These are phyloP conservation scores for Onchidella celtica DNA, from an alignment of 2,888 invertebrate species.

Conservation along the genomic window DNA sequence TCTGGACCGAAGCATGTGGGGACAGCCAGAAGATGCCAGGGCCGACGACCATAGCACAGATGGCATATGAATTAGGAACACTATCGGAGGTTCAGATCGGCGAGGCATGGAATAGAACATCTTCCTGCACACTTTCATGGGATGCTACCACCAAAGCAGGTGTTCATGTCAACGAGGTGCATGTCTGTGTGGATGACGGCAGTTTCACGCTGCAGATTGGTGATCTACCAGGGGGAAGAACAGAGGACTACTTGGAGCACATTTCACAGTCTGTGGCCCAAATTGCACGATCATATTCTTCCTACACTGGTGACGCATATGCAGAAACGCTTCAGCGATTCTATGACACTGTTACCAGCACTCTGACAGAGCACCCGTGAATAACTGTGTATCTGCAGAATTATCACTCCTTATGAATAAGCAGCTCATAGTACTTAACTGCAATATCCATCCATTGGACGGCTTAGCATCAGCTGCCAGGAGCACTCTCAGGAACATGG, in stretches of 20 bases:
- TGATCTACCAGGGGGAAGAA: neutral
- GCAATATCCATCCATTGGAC: neutral
- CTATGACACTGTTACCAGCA: neutral
- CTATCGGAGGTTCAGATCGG: neutral
- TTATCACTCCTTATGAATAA: neutral
- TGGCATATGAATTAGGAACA: neutral
- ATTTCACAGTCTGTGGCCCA: neutral
- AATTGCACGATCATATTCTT: neutral
- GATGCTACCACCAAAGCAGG: constrained; percentile 12
- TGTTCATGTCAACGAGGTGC: neutral
- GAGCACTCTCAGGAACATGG: neutral
- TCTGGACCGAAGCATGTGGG: neutral
- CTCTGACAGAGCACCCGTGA: neutral
- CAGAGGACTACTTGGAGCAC: neutral
- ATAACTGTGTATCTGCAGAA: neutral
- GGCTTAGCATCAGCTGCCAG: neutral
- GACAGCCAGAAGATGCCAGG: neutral
- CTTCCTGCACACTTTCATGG: neutral
- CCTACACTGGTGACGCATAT: neutral
- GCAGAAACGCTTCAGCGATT: neutral
- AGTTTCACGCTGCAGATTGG: neutral
- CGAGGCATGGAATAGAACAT: neutral
- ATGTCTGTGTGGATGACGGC: neutral
- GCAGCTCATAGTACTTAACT: neutral
- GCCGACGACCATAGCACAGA: neutral